A percentile compares a stretch with the other conserved stretches of the same genome.
phyloP scores from a whole-genome alignment of 2,113 vertebrate genomes.

The Piaya cayana region DNA sequence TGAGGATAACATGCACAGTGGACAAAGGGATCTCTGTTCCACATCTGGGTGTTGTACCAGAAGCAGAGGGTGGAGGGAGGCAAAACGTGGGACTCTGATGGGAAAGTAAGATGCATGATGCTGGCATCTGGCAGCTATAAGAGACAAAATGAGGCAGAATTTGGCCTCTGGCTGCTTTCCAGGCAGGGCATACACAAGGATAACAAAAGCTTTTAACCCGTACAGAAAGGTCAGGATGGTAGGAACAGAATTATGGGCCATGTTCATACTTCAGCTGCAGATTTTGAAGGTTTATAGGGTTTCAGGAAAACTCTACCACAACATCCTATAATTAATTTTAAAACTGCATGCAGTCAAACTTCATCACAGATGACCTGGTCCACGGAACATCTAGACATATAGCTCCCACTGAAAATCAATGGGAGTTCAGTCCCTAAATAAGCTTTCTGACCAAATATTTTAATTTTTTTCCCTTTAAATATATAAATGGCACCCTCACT shows the following conservation, averaged over 20 bases:
- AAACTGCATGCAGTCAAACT: neutral
- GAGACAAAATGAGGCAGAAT: neutral
- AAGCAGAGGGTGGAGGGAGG: neutral
- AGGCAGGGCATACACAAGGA: neutral
- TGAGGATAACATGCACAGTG: neutral
- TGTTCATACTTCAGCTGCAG: neutral
- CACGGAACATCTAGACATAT: neutral
- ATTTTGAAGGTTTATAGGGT: neutral
- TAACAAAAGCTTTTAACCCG: neutral
- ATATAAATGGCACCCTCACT: neutral
- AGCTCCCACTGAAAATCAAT: neutral
- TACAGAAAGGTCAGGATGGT: neutral
- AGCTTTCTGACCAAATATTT: neutral
- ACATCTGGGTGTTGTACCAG: neutral
- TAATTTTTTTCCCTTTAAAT: neutral
- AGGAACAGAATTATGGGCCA: neutral
- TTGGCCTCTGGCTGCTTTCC: neutral
- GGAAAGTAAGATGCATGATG: neutral
- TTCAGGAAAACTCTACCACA: neutral
- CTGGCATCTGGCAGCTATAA: constrained; percentile 5
- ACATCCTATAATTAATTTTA: neutral
- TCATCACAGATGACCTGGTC: neutral
- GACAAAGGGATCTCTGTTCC: neutral
- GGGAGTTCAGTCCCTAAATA: neutral
- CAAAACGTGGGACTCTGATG: neutral